Percentiles rank a stretch among this genome's conserved stretches.
phyloP scores from a whole-genome alignment of 2,113 vertebrate species.

The Saguinus imperator region DNA sequence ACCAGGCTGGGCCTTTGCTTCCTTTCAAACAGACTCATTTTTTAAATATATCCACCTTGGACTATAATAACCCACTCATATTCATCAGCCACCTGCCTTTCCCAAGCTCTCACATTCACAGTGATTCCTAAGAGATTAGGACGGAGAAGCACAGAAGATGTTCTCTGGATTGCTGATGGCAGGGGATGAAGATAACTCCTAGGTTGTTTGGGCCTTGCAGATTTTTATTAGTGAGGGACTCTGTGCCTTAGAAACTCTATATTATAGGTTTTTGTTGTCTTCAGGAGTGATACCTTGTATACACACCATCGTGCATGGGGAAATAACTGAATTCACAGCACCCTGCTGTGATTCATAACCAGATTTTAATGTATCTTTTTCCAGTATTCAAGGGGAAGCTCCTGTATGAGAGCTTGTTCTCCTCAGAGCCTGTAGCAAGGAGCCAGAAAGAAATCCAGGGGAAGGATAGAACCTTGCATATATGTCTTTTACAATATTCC shows the following conservation, averaged over 20 bases:
- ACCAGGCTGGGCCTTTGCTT: not conserved
- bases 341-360: not conserved
- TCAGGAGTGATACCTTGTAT: not conserved
- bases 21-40: not conserved
- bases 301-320: not conserved
- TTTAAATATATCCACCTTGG: not conserved
- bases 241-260: not conserved
- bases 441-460: not conserved
- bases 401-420: not conserved
- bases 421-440: not conserved
- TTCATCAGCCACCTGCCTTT: not conserved
- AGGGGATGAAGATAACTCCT: not conserved
- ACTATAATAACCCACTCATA: not conserved
- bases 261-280: not conserved
- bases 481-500: conserved; percentile 32
- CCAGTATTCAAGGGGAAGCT: not conserved
- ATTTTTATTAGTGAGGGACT: conserved; percentile 37
- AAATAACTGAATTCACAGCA: not conserved
- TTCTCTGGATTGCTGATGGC: not conserved
- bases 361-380: conserved; percentile 11
- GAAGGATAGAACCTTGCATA: not conserved
- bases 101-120: not conserved
- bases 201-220: not conserved
- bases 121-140: not conserved
- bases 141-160: not conserved